Evolutionary conservation across 2,888 invertebrate genomes (phyloP).

Genomic region (Drosophila cognata): DNA sequence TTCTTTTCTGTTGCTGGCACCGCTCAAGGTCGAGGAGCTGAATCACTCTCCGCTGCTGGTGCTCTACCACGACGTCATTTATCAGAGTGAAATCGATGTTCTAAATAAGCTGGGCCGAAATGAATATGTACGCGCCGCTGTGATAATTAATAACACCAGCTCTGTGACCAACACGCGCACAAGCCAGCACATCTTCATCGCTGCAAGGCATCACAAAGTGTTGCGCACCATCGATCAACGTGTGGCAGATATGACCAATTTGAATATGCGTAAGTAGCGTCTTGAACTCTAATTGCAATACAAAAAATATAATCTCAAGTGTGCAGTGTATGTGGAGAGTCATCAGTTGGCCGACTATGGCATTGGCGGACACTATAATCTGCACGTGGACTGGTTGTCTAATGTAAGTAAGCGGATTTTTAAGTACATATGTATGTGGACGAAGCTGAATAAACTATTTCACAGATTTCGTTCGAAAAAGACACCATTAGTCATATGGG

Average conservation of each 20-base stretch:
- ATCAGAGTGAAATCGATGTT: constrained; percentile 86
- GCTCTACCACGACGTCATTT: constrained; percentile 87
- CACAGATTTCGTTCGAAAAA: constrained; percentile 28
- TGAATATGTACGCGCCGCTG: constrained; percentile 85
- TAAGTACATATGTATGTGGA: neutral
- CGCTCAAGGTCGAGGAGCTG: constrained; percentile 86
- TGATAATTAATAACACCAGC: constrained; percentile 92
- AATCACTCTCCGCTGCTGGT: constrained; percentile 86
- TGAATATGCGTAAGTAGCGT: constrained; percentile 84
- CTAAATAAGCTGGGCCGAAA: constrained; percentile 86
- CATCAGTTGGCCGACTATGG: constrained; percentile 82
- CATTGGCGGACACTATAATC: constrained; percentile 88
- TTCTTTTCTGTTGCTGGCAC: constrained; percentile 85
- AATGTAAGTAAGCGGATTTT: constrained; percentile 42
- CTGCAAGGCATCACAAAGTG: constrained; percentile 86
- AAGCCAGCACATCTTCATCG: constrained; percentile 71
- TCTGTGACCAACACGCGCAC: constrained; percentile 61
- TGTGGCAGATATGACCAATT: constrained; percentile 86
- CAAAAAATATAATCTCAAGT: neutral
- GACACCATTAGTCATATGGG: constrained; percentile 43
- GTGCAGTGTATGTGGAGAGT: constrained; percentile 85
- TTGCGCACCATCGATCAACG: constrained; percentile 85
- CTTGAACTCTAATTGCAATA: no score
- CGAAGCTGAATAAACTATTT: neutral
- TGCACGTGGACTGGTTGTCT: constrained; percentile 81